Evolutionary conservation across 2,113 vertebrate species (phyloP), one percentile per base, ranked within the genome.

Genomic region (Alexandromys fortis): DNA sequence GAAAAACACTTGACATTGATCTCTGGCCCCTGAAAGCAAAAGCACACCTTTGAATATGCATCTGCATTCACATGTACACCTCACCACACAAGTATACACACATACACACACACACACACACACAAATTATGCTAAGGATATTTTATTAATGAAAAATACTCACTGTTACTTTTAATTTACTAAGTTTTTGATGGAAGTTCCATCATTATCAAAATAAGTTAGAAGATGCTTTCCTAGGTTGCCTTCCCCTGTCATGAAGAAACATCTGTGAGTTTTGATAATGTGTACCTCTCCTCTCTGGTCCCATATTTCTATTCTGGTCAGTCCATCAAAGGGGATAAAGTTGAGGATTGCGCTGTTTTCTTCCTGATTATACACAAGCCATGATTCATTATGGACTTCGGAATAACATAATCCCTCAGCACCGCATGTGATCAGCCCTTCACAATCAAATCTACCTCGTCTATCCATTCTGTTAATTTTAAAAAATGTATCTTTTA

Each of bases 221-320:
- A 8, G 21, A 35, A 73, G 42, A 79, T 55, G 3, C 49, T 90
- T 88, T 79, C 49, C 89, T 78, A 28, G 33, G 3, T 28, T 89
- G 19, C 38, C 17, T 94, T 86, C 67, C 73, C 58, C 45, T 82
- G 49, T 77, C 58, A 52, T 89, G 58, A 92, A 47, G 89, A 90
- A 94, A 63, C 72, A 86, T 68, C 47, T 87, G 38, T 92, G 65
- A 49, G 35, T 94, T 94, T 89, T 92, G 75, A 61, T 90, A 92
- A 65, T 7, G 12, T 75, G 67, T 70, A 55, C 52, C 79, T 93
- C 58, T 91, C 33, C 52, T 86, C 28, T 58, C 5, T 63, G n/a
- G 81, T 5, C 83, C 49, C 45, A 76, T 42, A 21, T 96, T 94
- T 68, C 47, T 47, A 94, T 89, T 95, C 92, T 93, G 68, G 30